Evolutionary conservation across 2,797 vertebrate species (phyloP), one percentile per base, ranked within the genome.

Genomic region (Toxotes lorentzi): DNA sequence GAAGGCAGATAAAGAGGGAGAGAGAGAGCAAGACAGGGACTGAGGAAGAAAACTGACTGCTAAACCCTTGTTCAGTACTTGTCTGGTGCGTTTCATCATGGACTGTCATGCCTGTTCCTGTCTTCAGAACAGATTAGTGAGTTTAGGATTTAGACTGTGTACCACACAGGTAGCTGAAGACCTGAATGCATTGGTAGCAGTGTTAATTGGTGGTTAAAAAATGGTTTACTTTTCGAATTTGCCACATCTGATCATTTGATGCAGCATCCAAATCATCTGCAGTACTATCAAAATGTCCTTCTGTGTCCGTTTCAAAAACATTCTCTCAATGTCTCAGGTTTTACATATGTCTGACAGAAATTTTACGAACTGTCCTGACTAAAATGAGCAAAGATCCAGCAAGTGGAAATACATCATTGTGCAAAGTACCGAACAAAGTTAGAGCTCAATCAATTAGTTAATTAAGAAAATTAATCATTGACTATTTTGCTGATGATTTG

Each of bases 41-140:
- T 27, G 41, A 67, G 17, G 21, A 21, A 64, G 35, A 4, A 32
- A 63, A 67, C 47, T 24, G 70, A 50, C 41, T 65, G 70, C 68
- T 47, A 17, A 40, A 41, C 14, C 40, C 24, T 57, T 41, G 35
- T 74, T 83, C 24, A 51, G 13, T 71, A 17, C 61, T 48, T 73
- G 60, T 34, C 76, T 62, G 50, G 9, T 69, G 50, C 66, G 65
- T 76, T 88, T 71, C 75, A 51, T 76, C 75, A 77, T 24, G 17
- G 53, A 48, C 58, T n/a, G 59, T 81, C 86, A 27, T 66, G 81
- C 57, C 70, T 1, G 41, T 38, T 80, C 77, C 58, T 66, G 80
- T 81, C 62, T 51, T 3, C 24, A 23, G 5, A 32, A 47, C 35
- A 45, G 48, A 79, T 48, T 34, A 75, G 32, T 40, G 19, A 19